phyloP scores from a whole-genome alignment of 2,888 invertebrate species.

The Standfussiana lucernea region DNA sequence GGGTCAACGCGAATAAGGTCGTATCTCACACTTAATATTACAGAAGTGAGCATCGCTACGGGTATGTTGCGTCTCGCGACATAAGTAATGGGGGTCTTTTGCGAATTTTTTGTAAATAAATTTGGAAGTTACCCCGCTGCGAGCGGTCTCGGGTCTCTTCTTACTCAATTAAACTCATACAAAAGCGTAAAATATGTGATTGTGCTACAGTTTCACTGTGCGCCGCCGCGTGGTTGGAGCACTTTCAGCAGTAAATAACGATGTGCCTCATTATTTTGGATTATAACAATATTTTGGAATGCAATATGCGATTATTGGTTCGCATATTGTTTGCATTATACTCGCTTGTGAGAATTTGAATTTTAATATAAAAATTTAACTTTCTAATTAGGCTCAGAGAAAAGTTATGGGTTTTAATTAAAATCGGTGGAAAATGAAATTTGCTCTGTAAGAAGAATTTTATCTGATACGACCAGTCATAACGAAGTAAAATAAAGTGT shows the following conservation, averaged over 20 bases:
- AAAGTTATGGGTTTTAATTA: slow-evolving; percentile 64
- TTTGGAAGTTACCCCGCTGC: slow-evolving; percentile 88
- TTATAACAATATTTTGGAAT: slow-evolving; percentile 86
- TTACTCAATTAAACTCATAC: slow-evolving; percentile 89
- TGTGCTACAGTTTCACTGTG: slow-evolving; percentile 86
- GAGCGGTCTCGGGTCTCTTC: slow-evolving; percentile 83
- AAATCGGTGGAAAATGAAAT: slow-evolving; percentile 38
- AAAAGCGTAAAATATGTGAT: slow-evolving; percentile 89
- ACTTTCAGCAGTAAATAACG: slow-evolving; percentile 85
- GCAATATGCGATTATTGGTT: slow-evolving; percentile 76
- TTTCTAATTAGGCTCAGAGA: slow-evolving; percentile 64
- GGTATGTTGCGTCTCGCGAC: slow-evolving; percentile 83
- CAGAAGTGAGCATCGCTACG: slow-evolving; percentile 79
- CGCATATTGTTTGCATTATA: slow-evolving; percentile 64
- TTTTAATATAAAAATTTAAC: slow-evolving; percentile 65
- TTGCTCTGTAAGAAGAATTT: slow-evolving; percentile 27
- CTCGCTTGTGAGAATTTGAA: slow-evolving; percentile 65
- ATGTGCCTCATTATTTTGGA: slow-evolving; percentile 87
- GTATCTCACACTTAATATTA: slow-evolving; percentile 90
- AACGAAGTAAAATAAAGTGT: slow-evolving; percentile 25
- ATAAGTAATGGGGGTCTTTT: slow-evolving; percentile 88
- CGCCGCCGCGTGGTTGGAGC: slow-evolving; percentile 74
- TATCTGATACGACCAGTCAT: slow-evolving; percentile 12
- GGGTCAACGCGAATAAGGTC: slow-evolving; percentile 87
- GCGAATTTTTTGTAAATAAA: slow-evolving; percentile 86